Conservation (phyloP, 1,140 invertebrate species). For the Drosophila leontia region DNA sequence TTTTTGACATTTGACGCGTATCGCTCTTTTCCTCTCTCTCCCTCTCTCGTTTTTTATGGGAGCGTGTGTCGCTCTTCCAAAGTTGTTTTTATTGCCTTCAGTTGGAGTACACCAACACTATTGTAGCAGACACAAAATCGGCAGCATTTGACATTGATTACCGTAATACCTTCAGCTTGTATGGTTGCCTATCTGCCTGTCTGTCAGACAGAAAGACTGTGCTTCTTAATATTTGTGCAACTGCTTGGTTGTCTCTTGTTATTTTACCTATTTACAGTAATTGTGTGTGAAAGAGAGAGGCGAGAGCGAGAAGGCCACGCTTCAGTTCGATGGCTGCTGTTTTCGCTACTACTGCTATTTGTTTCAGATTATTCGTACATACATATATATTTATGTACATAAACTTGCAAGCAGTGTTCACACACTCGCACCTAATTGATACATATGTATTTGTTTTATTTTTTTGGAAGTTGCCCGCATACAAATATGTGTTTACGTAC, state of each 20-base stretch:
- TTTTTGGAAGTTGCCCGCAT: slow-evolving; percentile 32
- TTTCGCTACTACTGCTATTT: slow-evolving; percentile 21
- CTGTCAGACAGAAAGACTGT: slow-evolving; percentile 8
- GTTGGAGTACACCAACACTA: slow-evolving; percentile 62
- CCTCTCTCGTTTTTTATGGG: slow-evolving; percentile 10
- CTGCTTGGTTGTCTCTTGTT: slow-evolving; percentile 67
- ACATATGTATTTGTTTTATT: slow-evolving; percentile 1
- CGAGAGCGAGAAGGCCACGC: slow-evolving; percentile 45
- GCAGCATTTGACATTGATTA: slow-evolving; percentile 82
- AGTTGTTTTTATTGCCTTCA: slow-evolving; percentile 44
- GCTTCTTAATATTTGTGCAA: slow-evolving; percentile 79
- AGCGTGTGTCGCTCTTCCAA: slow-evolving; percentile 49
- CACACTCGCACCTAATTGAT: slow-evolving; percentile 19
- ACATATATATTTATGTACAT: slow-evolving; percentile 10
- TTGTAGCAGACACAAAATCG: slow-evolving; percentile 69
- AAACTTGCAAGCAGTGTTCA: slow-evolving; percentile 2
- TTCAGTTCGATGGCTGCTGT: slow-evolving; percentile 32
- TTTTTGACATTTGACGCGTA: slow-evolving; percentile 66
- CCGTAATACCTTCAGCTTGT: slow-evolving; percentile 73
- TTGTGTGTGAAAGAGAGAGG: slow-evolving; percentile 47
- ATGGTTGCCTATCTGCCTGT: slow-evolving; percentile 32
- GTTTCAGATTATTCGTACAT: slow-evolving; percentile 27
- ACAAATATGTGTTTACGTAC: slow-evolving; percentile 13
- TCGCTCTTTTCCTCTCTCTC: slow-evolving; percentile 11
- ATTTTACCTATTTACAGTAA: slow-evolving; percentile 82